Conservation (phyloP, 2,888 invertebrate genomes). For the Thecocarcelia acutangulata region DNA sequence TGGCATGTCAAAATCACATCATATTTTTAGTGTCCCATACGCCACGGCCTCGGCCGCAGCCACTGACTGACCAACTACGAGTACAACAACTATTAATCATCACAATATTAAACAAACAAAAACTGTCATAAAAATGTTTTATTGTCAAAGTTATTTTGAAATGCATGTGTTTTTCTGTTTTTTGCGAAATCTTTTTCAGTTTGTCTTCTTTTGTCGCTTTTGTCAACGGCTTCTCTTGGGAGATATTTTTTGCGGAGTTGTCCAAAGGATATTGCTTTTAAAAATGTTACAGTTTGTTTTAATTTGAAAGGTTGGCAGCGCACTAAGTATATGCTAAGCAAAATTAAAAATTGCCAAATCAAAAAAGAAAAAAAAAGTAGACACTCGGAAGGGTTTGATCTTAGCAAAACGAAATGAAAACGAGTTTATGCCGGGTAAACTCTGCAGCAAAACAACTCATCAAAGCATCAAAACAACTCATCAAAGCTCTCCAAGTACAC, state of each 20-base stretch:
- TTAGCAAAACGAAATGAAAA: no score
- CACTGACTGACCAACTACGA: constrained; percentile 9
- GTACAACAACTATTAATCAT: constrained; percentile 50
- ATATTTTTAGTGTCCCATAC: constrained; percentile 40
- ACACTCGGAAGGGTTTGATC: no score
- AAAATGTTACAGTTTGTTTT: constrained; percentile 33
- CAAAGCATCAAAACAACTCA: no score
- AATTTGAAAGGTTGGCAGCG: not conserved
- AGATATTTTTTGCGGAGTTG: not conserved
- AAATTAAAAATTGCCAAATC: not conserved
- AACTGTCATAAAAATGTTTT: constrained; percentile 62
- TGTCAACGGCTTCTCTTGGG: constrained; percentile 45
- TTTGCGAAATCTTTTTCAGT: not conserved
- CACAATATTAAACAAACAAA: constrained; percentile 41
- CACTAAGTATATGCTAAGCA: not conserved
- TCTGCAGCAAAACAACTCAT: no score
- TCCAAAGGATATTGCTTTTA: not conserved
- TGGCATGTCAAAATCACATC: constrained; percentile 42
- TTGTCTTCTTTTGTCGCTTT: constrained; percentile 1
- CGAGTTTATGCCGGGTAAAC: no score
- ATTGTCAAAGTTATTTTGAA: constrained; percentile 50
- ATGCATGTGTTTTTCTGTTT: not conserved
- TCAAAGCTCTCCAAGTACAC: no score
- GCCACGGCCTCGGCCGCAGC: not conserved
- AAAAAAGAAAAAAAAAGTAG: not conserved